phyloP scores from a whole-genome alignment of 2,888 invertebrate species.

The Lysandra bellargus region DNA sequence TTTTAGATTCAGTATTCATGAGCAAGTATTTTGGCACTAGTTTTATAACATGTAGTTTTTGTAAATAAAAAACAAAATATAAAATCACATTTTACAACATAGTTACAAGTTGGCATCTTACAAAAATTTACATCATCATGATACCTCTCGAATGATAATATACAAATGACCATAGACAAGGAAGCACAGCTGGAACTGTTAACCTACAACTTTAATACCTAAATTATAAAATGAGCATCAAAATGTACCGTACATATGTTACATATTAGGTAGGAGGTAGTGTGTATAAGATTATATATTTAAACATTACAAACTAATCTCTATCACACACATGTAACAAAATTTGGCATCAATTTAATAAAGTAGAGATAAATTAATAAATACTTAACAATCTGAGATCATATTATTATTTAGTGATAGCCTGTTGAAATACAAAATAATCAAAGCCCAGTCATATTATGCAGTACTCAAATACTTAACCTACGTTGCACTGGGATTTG shows the following conservation, averaged over 20 bases:
- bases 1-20: constrained; percentile 40
- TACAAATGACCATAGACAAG: constrained; percentile 2
- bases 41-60: constrained; percentile 3
- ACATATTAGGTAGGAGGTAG: neutral
- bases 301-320: constrained; percentile 29
- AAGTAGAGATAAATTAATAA: constrained; percentile 26
- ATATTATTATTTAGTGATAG: constrained; percentile 21
- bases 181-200: constrained; percentile 34
- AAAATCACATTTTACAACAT: neutral
- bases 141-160: neutral
- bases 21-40: constrained; percentile 47
- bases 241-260: constrained; percentile 25
- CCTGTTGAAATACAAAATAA: constrained; percentile 31
- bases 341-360: constrained; percentile 40
- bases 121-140: neutral
- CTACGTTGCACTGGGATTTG: neutral
- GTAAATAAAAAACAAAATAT: neutral
- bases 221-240: constrained; percentile 37
- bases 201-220: constrained; percentile 24
- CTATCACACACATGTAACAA: constrained; percentile 35
- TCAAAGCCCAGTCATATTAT: neutral
- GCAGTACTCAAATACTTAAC: neutral
- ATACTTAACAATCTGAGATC: constrained; percentile 40
- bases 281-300: neutral
- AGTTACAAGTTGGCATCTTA: neutral